Conservation (phyloP, 1,140 invertebrate species). For the Bradynema listronoti region DNA sequence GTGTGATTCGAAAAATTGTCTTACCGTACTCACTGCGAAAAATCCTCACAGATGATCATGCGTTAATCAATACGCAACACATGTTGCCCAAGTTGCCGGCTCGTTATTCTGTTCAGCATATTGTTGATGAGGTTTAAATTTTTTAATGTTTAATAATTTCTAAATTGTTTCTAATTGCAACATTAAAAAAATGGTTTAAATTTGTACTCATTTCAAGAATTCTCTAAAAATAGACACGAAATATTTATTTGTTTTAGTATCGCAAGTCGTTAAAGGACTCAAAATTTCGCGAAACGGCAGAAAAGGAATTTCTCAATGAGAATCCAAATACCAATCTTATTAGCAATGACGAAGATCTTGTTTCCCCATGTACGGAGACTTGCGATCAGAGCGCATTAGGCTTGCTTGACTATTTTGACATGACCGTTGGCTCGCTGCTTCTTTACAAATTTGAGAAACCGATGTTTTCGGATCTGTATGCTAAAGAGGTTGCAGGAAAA, state of each 20-base stretch:
- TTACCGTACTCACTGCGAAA: slow-evolving; percentile 23
- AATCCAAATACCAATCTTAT: slow-evolving; percentile 10
- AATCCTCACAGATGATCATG: slow-evolving; percentile 30
- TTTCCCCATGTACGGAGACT: slow-evolving; percentile 13
- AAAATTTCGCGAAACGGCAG: neutral
- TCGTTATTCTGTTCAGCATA: slow-evolving; percentile 21
- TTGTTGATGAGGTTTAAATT: slow-evolving; percentile 20
- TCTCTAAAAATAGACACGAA: too few species aligned
- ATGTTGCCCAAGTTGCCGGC: slow-evolving; percentile 33
- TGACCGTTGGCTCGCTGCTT: slow-evolving; percentile 22
- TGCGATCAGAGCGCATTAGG: slow-evolving; percentile 24
- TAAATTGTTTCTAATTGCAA: too few species aligned
- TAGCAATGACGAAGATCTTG: slow-evolving; percentile 1
- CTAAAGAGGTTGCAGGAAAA: too few species aligned
- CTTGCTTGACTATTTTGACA: slow-evolving; percentile 31
- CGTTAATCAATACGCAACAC: slow-evolving; percentile 22
- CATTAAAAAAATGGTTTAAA: too few species aligned
- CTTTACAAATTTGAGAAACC: slow-evolving; percentile 34
- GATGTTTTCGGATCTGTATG: slow-evolving; percentile 20
- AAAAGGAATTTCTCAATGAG: slow-evolving; percentile 26
- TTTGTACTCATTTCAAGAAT: too few species aligned
- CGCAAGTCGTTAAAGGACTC: slow-evolving; percentile 14
- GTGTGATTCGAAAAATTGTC: slow-evolving; percentile 21
- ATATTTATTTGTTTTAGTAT: slow-evolving; percentile 23
- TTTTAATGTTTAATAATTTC: too few species aligned